phyloP scores from a whole-genome alignment of 2,113 vertebrate genomes.

The Amphiprion percula region DNA sequence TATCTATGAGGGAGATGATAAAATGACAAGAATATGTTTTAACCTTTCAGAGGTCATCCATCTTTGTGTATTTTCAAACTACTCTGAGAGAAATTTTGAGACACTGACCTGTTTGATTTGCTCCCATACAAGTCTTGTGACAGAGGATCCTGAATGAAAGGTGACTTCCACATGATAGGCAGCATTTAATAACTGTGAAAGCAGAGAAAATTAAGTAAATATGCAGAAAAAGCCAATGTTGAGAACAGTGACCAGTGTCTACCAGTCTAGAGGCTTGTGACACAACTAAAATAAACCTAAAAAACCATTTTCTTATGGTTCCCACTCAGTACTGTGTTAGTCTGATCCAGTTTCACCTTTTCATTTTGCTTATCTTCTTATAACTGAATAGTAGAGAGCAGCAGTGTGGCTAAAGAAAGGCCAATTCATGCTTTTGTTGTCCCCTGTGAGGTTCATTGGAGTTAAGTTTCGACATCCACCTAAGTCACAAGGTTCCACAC shows the following conservation, averaged over 20 bases:
- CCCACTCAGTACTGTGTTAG: no score
- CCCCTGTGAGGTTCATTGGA: no score
- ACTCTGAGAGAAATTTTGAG: background rate
- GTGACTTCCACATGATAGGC: constrained; percentile 99
- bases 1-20: constrained; percentile 82
- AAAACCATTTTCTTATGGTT: no score
- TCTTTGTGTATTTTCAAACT: background rate
- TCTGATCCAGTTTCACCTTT: no score
- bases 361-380: no score
- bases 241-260: background rate
- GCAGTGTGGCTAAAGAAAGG: no score
- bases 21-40: background rate
- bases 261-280: no score
- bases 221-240: background rate
- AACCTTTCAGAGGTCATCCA: background rate
- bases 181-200: constrained; percentile 93
- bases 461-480: no score
- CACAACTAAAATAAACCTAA: no score
- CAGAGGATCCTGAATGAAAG: constrained; percentile 96
- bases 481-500: no score
- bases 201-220: constrained; percentile 5
- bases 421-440: no score
- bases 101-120: constrained; percentile 95
- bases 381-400: no score
- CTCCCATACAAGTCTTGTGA: constrained; percentile 96